Base-by-base conservation (phyloP, 2,113 vertebrate genomes). In the Siniperca chuatsi region DNA sequence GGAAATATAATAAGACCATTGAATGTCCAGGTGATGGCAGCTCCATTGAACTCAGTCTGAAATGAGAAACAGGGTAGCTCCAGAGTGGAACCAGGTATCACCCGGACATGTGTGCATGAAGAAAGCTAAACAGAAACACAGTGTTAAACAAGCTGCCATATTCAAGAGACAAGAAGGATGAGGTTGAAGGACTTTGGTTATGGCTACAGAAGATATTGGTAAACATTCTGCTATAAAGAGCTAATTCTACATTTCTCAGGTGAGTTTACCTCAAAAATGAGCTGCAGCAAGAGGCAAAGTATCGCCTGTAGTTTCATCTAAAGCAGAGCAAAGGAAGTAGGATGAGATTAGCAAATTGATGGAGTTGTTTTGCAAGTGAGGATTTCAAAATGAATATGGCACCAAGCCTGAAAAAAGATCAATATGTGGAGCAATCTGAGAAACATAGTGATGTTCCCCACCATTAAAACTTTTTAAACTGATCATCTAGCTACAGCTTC, bases 241-340 rank as follows among this genome's bases (percentile, higher is more conserved):
- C 21, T 50, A 52, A 8, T 33, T 75, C 5, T 37, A 37, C 18
- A 55, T 40, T 76, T 16, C 10, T 68, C 35, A 35, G 4, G 6
- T 42, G 48, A 0, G n/a, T 67, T 87, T 93, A 95, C 93, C 93
- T 94, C 80, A 66, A 90, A 84, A 40, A 70, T 18, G 81, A 95
- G 89, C 89, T 77, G 81, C 67, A 95, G 64, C 55, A 85, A 35
- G 62, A 91, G 23, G 13, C 71, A 82, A 44, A 84, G 37, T 64
- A 54, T 2, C n/a, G 54, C 74, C 54, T 48, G 88, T 13, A 33
- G 68, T 37, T 42, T 89, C 94, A 94, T 93, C 93, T 93, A 18
- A 21, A 55, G 8, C 35, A 69, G 33, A 75, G 73, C 29, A 82
- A 61, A 75, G 20, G 23, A 4, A 69, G 16, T 8, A 12, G 71